A percentile compares a stretch with the other conserved stretches of the same genome.
phyloP scores from a whole-genome alignment of 2,797 vertebrate genomes.

The Botia kubotai region DNA sequence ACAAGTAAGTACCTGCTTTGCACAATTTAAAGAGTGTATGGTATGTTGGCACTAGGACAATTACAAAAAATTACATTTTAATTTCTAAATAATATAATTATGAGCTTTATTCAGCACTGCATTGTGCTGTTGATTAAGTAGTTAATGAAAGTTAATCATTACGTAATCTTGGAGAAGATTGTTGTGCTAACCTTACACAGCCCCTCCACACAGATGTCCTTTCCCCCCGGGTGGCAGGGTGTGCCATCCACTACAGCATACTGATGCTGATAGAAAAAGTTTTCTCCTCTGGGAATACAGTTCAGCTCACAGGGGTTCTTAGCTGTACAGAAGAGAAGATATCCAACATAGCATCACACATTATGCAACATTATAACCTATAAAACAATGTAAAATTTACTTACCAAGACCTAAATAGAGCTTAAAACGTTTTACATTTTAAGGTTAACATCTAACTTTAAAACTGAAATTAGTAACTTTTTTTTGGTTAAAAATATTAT shows the following conservation, averaged over 20 bases:
- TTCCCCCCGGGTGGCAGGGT: conserved; percentile 88
- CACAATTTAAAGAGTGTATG: not conserved
- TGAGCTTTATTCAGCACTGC: not conserved
- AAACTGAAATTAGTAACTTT: too few relatives aligned
- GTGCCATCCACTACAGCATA: conserved; percentile 89
- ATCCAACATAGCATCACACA: not conserved
- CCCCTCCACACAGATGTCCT: conserved; percentile 89
- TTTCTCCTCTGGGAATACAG: conserved; percentile 96
- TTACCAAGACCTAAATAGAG: not conserved
- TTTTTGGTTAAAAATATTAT: too few relatives aligned
- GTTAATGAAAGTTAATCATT: too few relatives aligned
- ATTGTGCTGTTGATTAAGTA: too few relatives aligned
- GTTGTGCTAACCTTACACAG: conserved; percentile 84
- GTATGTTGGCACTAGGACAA: not conserved
- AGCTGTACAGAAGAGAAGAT: conserved; percentile 69
- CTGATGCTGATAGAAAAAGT: conserved; percentile 91
- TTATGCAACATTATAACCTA: not conserved
- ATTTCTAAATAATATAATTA: not conserved
- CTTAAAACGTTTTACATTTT: too few relatives aligned
- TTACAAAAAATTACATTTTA: not conserved
- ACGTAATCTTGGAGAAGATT: not conserved
- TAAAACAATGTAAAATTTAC: not conserved
- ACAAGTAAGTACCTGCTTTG: not conserved
- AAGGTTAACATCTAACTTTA: too few relatives aligned
- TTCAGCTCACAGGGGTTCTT: conserved; percentile 94